Evolutionary conservation across 2,113 vertebrate genomes (phyloP).

Genomic region (Isurus oxyrinchus): DNA sequence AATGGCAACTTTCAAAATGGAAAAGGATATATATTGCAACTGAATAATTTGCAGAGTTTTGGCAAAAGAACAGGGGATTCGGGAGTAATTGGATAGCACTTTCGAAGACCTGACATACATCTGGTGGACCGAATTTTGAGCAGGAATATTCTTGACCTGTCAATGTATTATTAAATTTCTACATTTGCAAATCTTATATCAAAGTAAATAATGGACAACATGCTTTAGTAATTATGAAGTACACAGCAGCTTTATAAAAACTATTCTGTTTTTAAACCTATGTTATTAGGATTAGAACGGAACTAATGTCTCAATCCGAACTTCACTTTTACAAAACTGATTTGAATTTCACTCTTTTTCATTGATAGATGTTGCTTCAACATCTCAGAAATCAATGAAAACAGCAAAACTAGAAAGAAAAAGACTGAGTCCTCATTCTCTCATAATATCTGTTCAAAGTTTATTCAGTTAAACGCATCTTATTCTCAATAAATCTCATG

Average conservation of each 20-base stretch:
- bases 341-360: background rate
- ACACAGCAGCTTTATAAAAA: background rate
- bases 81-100: too few relatives aligned
- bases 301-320: background rate
- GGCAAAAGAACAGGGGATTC: too few relatives aligned
- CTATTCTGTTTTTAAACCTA: background rate
- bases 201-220: background rate
- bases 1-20: too few relatives aligned
- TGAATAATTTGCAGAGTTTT: too few relatives aligned
- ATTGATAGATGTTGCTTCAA: background rate
- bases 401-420: background rate
- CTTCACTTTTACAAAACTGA: background rate
- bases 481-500: too few relatives aligned
- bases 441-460: too few relatives aligned
- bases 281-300: background rate
- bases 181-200: background rate
- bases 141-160: too few relatives aligned
- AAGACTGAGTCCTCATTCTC: background rate
- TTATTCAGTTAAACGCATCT: too few relatives aligned
- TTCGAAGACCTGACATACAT: too few relatives aligned
- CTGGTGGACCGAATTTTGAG: too few relatives aligned
- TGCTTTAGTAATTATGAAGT: background rate
- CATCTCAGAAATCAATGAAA: background rate
- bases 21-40: too few relatives aligned
- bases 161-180: background rate